Percentiles rank a stretch among this genome's conserved stretches.
Conservation (phyloP, 2,113 vertebrate species). For the Vulpes ferrilata region DNA sequence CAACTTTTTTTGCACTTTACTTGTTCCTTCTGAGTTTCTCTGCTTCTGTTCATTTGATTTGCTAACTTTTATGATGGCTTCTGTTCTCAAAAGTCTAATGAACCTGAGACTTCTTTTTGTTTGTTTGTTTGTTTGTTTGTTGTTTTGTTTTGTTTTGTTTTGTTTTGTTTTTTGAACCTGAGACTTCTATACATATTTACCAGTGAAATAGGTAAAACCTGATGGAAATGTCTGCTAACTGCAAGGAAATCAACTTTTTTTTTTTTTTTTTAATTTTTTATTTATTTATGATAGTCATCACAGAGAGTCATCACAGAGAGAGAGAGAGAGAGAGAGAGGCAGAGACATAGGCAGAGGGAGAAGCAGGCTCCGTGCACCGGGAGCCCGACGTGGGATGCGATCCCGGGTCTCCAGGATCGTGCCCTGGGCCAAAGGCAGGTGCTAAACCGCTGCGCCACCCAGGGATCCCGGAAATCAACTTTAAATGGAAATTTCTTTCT, state of each 20-base stretch:
- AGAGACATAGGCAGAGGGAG: no score
- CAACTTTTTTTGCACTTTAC: background rate
- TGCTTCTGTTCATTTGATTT: background rate
- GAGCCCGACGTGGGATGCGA: no score
- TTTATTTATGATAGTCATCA: no score
- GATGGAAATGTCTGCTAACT: background rate
- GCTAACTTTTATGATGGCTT: background rate
- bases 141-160: no score
- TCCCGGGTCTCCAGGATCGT: no score
- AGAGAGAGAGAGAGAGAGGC: no score
- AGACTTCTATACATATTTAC: background rate
- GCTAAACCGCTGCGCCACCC: no score
- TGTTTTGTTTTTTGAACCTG: background rate
- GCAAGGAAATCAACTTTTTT: background rate
- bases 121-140: no score
- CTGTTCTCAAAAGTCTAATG: background rate
- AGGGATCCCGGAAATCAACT: background rate
- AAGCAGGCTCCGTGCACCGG: no score
- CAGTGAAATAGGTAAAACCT: background rate
- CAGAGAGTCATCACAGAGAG: no score
- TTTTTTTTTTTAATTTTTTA: no score
- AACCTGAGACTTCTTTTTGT: background rate
- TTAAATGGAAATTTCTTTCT: slow-evolving; percentile 12
- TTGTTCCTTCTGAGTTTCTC: background rate
- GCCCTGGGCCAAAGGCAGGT: no score